Evolutionary conservation across 2,113 vertebrate species (phyloP).

Genomic region (Fregata magnificens): DNA sequence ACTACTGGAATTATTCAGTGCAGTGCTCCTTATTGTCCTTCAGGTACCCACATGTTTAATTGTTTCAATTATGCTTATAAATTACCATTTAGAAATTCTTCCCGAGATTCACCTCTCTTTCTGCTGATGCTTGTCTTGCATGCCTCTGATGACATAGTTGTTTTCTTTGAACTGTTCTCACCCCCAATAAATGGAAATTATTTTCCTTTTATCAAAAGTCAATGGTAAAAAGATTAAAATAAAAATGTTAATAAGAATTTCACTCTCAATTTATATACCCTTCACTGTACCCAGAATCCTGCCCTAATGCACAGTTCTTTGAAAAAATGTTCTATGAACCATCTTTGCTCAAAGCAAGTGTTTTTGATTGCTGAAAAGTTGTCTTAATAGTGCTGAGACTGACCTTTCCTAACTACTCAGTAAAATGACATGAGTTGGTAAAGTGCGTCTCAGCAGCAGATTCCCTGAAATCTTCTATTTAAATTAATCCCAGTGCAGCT

Average conservation of each 20-base stretch:
- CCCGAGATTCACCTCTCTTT: background rate
- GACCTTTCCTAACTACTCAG: background rate
- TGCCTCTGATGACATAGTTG: background rate
- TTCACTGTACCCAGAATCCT: background rate
- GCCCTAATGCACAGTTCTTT: background rate
- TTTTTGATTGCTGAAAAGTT: background rate
- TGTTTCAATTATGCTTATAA: background rate
- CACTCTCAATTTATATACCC: background rate
- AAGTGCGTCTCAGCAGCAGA: background rate
- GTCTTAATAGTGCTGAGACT: background rate
- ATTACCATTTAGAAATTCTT: background rate
- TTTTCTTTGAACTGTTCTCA: background rate
- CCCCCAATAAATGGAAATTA: background rate
- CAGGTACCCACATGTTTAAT: background rate
- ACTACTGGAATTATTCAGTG: background rate
- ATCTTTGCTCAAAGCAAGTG: background rate
- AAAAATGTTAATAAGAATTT: background rate
- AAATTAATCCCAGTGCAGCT: conserved; percentile 45
- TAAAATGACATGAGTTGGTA: background rate
- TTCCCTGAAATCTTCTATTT: background rate
- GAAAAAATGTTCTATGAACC: background rate
- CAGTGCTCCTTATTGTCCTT: background rate
- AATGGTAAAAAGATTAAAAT: background rate
- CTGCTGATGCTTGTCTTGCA: background rate
- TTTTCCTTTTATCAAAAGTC: background rate